Evolutionary conservation across 1,140 invertebrate genomes (phyloP), one percentile per base, ranked within the genome.

Genomic region (Sinella curviseta): DNA sequence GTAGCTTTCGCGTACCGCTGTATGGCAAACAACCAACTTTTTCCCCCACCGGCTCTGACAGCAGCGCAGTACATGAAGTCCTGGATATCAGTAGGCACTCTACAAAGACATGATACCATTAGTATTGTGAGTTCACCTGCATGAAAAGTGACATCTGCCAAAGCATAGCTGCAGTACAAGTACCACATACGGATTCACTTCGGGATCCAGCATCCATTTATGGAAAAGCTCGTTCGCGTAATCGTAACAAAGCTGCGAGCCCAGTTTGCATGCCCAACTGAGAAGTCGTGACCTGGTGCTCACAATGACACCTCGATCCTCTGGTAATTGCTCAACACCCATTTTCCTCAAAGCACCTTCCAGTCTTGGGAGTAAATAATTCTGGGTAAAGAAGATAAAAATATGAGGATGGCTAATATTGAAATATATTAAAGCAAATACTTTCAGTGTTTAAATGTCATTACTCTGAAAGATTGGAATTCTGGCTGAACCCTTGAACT

Each of bases 331-430:
- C 77, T 81, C 78, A 36, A 74, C 57, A n/a, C 79, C 79, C 31
- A 82, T 82, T 35, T 34, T n/a, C 31, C 20, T 54, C 24, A 82
- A 54, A 14, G 76, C 79, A 28, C 75, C 75, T 1, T 65, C 60
- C 3, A 82, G n/a, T 67, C 70, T 39, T 20, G 79, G 82, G 3
- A 74, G 39, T 17, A 82, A 67, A 33, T 82, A 82, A 17, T 76
- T 54, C 81, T 82, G 31, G n/a, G n/a, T n/a, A n/a, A n/a, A n/a
- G n/a, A 60, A 60, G 8, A 48, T 48, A 12, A 48, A 48, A 20
- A 60, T 17, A 60, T n/a, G 57, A 60, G 16, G 14, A 4, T 34
- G 70, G 4, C 17, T 54, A 75, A 3, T 75, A 39, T 28, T 74
- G 4, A 31, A 14, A 39, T 75, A 20, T 24, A 20, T 31, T 4